Evolutionary conservation across 2,888 invertebrate genomes (phyloP).

Genomic region (Elmis aenea): DNA sequence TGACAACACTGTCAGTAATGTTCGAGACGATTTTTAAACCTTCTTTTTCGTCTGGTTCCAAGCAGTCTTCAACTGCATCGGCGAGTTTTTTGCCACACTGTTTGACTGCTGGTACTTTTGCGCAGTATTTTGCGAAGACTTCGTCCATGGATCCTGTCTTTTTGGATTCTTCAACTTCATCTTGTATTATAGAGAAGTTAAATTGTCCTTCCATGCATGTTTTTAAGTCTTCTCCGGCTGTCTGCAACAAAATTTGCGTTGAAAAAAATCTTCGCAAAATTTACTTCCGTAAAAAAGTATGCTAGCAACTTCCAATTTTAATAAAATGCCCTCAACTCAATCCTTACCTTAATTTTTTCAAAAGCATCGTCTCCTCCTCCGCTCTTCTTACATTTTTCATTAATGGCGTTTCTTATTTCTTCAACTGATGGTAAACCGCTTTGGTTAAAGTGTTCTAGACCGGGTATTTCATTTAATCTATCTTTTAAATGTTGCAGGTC

Average conservation of each 20-base stretch:
- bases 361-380: too few species aligned
- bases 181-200: conserved; percentile 52
- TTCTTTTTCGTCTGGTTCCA: conserved; percentile 57
- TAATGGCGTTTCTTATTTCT: conserved; percentile 38
- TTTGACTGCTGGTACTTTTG: conserved; percentile 56
- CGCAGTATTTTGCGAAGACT: conserved; percentile 58
- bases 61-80: conserved; percentile 56
- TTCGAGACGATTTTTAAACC: conserved; percentile 59
- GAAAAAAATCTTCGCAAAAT: too few species aligned
- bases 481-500: conserved; percentile 21
- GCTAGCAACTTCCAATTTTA: too few species aligned
- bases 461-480: conserved; percentile 30
- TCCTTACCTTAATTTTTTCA: too few species aligned
- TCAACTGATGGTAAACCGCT: conserved; percentile 38
- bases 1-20: conserved; percentile 62
- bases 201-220: conserved; percentile 57
- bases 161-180: conserved; percentile 65
- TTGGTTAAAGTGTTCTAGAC: conserved; percentile 31
- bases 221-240: conserved; percentile 44
- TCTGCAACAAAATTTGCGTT: conserved; percentile 27
- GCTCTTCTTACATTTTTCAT: conserved; percentile 46
- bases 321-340: too few species aligned
- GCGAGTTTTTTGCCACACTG: conserved; percentile 58
- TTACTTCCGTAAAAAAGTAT: too few species aligned
- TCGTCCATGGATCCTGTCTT: conserved; percentile 52